Base-by-base conservation (phyloP, 2,797 vertebrate species). In the Takifugu rubripes region DNA sequence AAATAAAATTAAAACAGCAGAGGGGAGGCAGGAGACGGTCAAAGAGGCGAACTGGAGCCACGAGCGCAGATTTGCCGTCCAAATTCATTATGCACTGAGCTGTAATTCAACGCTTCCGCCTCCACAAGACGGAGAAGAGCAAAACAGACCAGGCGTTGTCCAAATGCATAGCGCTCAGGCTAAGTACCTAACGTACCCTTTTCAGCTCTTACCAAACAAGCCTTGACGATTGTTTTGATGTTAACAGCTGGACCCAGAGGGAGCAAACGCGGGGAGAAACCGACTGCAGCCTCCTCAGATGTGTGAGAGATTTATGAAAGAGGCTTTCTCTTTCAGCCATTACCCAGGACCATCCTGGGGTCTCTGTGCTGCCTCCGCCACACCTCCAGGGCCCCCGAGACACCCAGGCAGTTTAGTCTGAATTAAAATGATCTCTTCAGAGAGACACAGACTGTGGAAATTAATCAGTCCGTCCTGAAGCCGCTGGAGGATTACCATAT, bases 351-450 rank as follows among this genome's bases (percentile, higher is more conserved):
- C 29, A 60, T 54, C 59, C 50, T 24, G 61, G 40, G 60, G 54
- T 31, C 56, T 52, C 46, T 59, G 43, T 54, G 59, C 59, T 61
- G 52, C 54, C 54, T 57, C 50, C 61, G 26, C 49, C 53, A 61
- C 66, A 60, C 55, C 49, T 68, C 21, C 2, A n/a, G 16, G 58
- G 54, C 62, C 64, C 54, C 45, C 33, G 56, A 71, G 63, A 63
- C 54, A 27, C 42, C 56, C 42, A 45, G 53, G 47, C 49, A 56
- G 69, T 77, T 76, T 44, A 56, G 56, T 68, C 50, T 61, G 64
- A 80, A 75, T 84, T 78, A 59, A 70, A 82, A 73, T 61, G 0
- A 61, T 78, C 68, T 83, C 61, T 67, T 69, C 54, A 61, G 64
- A 77, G 60, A 75, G 25, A 77, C 26, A 21, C n/a, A 53, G 61